Percentiles rank a stretch among this genome's conserved stretches.
phyloP scores from a whole-genome alignment of 2,113 vertebrate genomes.

The Atlantisia rogersi region DNA sequence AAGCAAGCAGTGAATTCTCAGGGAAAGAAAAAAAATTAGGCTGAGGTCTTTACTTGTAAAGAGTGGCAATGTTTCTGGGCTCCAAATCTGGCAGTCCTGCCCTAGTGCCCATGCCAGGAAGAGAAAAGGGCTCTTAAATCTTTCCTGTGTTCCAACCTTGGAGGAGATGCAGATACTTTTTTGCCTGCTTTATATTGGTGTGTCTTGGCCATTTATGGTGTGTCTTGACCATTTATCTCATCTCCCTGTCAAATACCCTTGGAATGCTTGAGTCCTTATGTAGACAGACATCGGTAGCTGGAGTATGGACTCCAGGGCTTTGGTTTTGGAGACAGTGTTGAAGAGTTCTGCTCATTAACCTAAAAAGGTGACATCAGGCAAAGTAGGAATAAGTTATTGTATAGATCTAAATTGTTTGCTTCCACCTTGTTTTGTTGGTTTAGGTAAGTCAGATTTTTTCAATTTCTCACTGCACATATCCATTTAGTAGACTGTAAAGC shows the following conservation, averaged over 20 bases:
- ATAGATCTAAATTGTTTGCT: not conserved
- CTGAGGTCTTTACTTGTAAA: not conserved
- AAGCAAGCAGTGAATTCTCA: slow-evolving; percentile 34
- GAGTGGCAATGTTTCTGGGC: not conserved
- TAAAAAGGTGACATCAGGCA: not conserved
- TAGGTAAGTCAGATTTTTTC: not conserved
- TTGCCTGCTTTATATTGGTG: not conserved
- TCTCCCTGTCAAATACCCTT: not conserved
- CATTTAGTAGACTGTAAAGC: not conserved
- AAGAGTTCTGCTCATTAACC: not conserved
- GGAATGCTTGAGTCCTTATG: not conserved
- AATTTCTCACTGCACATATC: not conserved
- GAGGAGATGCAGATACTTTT: not conserved
- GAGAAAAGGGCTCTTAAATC: not conserved
- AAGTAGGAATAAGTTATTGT: not conserved
- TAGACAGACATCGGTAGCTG: not conserved
- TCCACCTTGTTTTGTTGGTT: not conserved
- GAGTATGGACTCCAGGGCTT: not conserved
- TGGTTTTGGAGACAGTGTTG: not conserved
- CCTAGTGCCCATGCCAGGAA: not conserved
- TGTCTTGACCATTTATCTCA: not conserved
- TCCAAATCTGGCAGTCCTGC: not conserved
- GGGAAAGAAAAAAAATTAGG: not conserved
- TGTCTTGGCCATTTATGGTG: not conserved
- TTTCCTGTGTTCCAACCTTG: not conserved